These are phyloP conservation scores for Nomada fabriciana DNA, from an alignment of 2,888 invertebrate genomes.

Conservation along the genomic window DNA sequence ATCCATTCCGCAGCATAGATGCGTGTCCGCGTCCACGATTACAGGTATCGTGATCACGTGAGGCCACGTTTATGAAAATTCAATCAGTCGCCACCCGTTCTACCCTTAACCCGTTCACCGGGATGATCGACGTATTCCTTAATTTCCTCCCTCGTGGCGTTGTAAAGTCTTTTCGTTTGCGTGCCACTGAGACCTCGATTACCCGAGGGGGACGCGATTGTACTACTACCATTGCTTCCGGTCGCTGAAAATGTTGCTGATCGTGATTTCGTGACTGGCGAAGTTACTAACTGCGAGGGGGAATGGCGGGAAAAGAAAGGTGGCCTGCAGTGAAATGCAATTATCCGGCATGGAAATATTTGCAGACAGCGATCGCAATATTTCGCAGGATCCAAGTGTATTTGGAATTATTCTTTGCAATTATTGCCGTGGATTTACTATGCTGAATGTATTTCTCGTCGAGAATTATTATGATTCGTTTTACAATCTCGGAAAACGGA, in stretches of 20 bases:
- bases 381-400: too few relatives aligned
- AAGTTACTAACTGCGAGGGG: not conserved
- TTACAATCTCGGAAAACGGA: not conserved
- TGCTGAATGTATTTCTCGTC: too few relatives aligned
- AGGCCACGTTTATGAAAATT: slow-evolving; percentile 37
- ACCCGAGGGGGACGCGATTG: not conserved
- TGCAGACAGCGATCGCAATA: too few relatives aligned
- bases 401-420: too few relatives aligned
- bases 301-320: not conserved
- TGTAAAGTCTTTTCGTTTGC: slow-evolving; percentile 6
- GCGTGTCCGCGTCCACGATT: slow-evolving; percentile 11
- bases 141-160: not conserved
- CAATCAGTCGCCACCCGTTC: slow-evolving; percentile 9
- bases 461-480: too few relatives aligned
- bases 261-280: slow-evolving; percentile 13
- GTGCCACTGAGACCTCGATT: not conserved
- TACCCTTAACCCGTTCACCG: not conserved
- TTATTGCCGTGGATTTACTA: too few relatives aligned
- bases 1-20: slow-evolving; percentile 39
- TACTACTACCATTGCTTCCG: not conserved
- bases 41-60: slow-evolving; percentile 16
- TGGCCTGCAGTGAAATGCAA: not conserved
- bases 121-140: not conserved
- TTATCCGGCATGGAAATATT: not conserved
- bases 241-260: not conserved